Evolutionary conservation across 2,797 vertebrate genomes (phyloP).

Genomic region (Neosalanx taihuensis): DNA sequence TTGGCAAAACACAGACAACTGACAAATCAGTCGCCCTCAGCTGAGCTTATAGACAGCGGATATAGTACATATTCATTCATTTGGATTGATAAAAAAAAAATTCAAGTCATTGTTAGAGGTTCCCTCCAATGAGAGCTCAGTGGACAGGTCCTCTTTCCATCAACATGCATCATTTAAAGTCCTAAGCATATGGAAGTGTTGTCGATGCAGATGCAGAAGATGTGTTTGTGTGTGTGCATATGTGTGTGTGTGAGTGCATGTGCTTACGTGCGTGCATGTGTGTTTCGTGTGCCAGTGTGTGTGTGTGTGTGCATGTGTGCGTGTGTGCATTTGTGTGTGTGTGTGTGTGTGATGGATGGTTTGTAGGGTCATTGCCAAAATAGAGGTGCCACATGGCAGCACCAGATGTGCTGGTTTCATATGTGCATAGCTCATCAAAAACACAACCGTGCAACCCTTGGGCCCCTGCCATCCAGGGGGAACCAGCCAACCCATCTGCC

Average conservation of each 20-base stretch:
- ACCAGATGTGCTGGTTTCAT: constrained; percentile 86
- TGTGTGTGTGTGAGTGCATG: constrained; percentile 1
- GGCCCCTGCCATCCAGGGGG: constrained; percentile 64
- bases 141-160: constrained; percentile 27
- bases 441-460: constrained; percentile 65
- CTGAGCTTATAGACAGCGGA: constrained; percentile 60
- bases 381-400: constrained; percentile 79
- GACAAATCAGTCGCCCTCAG: constrained; percentile 82
- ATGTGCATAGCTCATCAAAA: constrained; percentile 84
- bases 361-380: constrained; percentile 74
- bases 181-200: constrained; percentile 63
- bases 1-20: constrained; percentile 82
- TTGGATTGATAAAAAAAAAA: constrained; percentile 65
- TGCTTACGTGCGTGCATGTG: no score
- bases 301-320: no score
- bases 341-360: constrained; percentile 50
- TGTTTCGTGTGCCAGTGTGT: no score
- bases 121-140: constrained; percentile 39
- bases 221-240: constrained; percentile 10
- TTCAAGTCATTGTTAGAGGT: constrained; percentile 79
- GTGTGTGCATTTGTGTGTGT: background rate
- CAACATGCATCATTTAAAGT: constrained; percentile 84
- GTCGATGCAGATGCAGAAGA: constrained; percentile 63
- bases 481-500: constrained; percentile 84
- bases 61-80: constrained; percentile 82